Base-by-base conservation (phyloP, 2,113 vertebrate species). In the Ariopsis seemanni region DNA sequence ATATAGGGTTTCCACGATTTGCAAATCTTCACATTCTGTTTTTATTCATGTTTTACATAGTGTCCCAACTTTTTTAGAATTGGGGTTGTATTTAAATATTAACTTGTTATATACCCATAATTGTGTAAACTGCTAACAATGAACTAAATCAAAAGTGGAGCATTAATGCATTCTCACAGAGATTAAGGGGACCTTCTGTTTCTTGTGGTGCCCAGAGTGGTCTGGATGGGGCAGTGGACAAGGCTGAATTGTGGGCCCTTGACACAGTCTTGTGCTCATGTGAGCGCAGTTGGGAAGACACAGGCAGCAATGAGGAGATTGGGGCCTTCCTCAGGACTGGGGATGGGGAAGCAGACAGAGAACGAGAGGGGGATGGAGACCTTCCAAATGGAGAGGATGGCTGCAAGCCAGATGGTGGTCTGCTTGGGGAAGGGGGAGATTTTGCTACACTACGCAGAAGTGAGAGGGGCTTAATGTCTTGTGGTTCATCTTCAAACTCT, bases 141-240 rank as follows among this genome's bases (percentile, higher is more conserved):
- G 11, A 75, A 65, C 8, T 50, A 77, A 60, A 7, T 17, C 71
- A 83, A 82, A 11, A 67, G 15, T 55, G 20, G 11, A 77, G 48
- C 48, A 69, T 42, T 30, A 63, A 53, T 83, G n/a, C 9, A 20
- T 30, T 96, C 97, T 97, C 95, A 99, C 98, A 97, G 90, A 99
- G 95, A 93, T 99, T 99, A 86, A 99, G 95, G 22, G 98, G 98
- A 83, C 97, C 97, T 63, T 99, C 97, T 7, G 96, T 96, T 60
- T 98, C 97, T 87, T 95, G 97, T 74, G 93, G 97, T 87, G 94
- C 94, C 96, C 94, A 97, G 91, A 95, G 95, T 53, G 91, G 97
- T 90, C 95, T 95, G 85, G 90, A 72, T 48, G 89, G 63, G 27
- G 55, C 22, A 15, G 86, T 71, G 0, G 92, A 93, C 72, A 93